These are phyloP conservation scores for Saimiri boliviensis DNA, from an alignment of 2,113 vertebrate species.

Conservation along the genomic window DNA sequence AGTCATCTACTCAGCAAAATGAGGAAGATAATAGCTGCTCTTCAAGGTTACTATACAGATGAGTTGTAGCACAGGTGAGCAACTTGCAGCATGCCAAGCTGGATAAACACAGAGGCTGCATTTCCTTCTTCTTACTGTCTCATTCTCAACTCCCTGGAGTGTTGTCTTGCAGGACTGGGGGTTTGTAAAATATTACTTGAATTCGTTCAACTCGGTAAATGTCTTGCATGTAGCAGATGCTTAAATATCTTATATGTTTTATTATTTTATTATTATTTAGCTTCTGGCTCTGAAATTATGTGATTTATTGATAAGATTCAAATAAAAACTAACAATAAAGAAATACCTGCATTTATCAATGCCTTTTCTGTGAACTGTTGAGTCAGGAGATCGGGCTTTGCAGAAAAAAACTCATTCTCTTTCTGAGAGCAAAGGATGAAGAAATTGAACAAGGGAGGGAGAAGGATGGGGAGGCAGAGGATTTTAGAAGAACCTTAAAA, in stretches of 20 bases:
- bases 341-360: not conserved
- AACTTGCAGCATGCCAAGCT: accelerated
- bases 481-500: not conserved
- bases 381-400: not conserved
- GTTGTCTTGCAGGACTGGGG: not conserved
- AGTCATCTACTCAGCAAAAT: too few relatives aligned
- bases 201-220: not conserved
- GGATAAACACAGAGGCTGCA: not conserved
- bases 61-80: too few relatives aligned
- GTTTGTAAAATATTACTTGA: not conserved
- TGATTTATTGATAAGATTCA: not conserved
- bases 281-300: not conserved
- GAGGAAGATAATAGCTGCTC: not conserved
- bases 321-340: not conserved
- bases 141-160: too few relatives aligned
- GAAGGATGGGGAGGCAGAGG: too few relatives aligned
- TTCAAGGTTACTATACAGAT: not conserved
- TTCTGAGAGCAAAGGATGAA: not conserved
- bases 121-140: not conserved
- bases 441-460: too few relatives aligned
- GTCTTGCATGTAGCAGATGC: not conserved
- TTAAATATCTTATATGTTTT: not conserved
- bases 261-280: not conserved
- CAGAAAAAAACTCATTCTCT: not conserved
- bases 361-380: not conserved